Percentiles rank a stretch among this genome's conserved stretches.
Evolutionary conservation across 2,797 vertebrate genomes (phyloP).

Genomic region (Lates japonicus): DNA sequence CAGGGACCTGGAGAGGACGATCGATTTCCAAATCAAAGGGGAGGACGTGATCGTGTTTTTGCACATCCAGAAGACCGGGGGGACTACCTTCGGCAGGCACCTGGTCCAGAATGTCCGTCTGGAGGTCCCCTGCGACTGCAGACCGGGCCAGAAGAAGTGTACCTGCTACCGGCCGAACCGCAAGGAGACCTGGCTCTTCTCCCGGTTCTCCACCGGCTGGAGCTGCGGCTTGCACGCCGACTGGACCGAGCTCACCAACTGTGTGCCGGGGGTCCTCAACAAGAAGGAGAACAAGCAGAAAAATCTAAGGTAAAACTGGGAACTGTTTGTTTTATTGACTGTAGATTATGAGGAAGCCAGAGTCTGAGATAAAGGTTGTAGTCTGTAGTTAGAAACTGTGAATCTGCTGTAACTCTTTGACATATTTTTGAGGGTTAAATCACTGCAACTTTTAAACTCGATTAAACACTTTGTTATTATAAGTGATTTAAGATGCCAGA

Average conservation of each 20-base stretch:
- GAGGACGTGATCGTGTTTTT: constrained; percentile 99
- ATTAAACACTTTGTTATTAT: not conserved
- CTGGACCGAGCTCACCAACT: constrained; percentile 99
- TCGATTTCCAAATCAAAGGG: constrained; percentile 97
- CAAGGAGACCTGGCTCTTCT: constrained; percentile 99
- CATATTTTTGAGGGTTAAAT: not conserved
- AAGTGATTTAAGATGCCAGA: not conserved
- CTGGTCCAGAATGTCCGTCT: constrained; percentile 97
- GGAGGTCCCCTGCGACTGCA: constrained; percentile 97
- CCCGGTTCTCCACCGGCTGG: constrained; percentile 99
- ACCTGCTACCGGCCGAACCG: constrained; percentile 99
- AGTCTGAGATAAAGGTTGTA: not conserved
- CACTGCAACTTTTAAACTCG: constrained; percentile 11
- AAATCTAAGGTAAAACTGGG: constrained; percentile 79
- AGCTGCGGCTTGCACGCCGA: constrained; percentile 99
- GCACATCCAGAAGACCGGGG: constrained; percentile 99
- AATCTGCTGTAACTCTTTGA: not conserved
- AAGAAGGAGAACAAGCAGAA: constrained; percentile 91
- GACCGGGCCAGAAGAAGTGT: constrained; percentile 99
- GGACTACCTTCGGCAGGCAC: constrained; percentile 98
- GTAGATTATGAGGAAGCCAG: not conserved
- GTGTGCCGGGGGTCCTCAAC: constrained; percentile 96
- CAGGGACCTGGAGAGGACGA: constrained; percentile 93
- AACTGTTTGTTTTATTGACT: not conserved
- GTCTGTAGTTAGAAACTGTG: not conserved